phyloP scores from a whole-genome alignment of 2,113 vertebrate species.

The Panthera uncia region DNA sequence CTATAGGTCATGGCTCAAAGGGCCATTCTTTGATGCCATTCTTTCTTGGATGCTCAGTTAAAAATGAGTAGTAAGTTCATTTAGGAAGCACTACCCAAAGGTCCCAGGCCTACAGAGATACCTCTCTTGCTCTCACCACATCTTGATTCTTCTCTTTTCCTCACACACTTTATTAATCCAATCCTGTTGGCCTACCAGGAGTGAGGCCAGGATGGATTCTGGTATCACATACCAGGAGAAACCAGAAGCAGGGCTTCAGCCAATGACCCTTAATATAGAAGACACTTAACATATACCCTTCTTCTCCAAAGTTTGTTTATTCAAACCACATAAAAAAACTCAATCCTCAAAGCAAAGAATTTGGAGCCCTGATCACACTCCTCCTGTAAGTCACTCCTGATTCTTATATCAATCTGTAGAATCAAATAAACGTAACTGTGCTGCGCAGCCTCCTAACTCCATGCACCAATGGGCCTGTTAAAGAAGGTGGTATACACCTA shows the following conservation, averaged over 20 bases:
- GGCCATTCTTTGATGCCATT: neutral
- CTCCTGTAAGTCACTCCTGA: neutral
- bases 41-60: neutral
- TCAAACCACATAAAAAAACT: neutral
- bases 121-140: neutral
- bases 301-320: neutral
- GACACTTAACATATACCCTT: neutral
- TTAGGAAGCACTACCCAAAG: neutral
- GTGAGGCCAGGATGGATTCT: neutral
- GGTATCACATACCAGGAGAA: neutral
- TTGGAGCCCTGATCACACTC: neutral
- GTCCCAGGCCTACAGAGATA: neutral
- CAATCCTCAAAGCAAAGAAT: neutral
- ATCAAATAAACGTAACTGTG: neutral
- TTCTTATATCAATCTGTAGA: neutral
- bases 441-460: neutral
- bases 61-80: neutral
- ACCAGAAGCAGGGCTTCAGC: neutral
- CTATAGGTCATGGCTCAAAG: neutral
- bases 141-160: neutral
- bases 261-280: neutral
- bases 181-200: neutral
- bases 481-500: neutral
- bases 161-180: neutral
- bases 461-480: neutral